Base-by-base conservation (phyloP, 2,113 vertebrate genomes). In the Ameiurus melas region DNA sequence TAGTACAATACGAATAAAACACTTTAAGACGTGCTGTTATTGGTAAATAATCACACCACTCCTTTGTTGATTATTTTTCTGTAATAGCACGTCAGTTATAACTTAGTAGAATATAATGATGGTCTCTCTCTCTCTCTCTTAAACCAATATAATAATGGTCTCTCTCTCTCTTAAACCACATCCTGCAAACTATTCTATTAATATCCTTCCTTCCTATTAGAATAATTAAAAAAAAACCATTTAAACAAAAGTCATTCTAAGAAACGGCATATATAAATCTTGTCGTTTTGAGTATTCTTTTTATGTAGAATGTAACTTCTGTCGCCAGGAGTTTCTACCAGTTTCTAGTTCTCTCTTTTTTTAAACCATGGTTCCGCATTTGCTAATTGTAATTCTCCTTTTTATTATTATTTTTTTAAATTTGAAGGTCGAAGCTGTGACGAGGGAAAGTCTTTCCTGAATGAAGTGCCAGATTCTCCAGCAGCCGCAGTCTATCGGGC, bases 401-500 rank as follows among this genome's bases (percentile, higher is more conserved):
- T 78, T 83, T 82, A 84, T 88, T 82, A 84, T 88, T 3, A 51
- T 57, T 85, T 83, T 57, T 77, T 55, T 22, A 8, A 19, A 22
- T 85, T 89, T 87, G 19, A 90, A 97, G 97, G 97, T 1, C 97
- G 92, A 90, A 97, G 97, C 87, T 99, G 98, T 85, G 98, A 99
- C 53, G 95, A 95, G 84, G 98, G 98, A 85, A 96, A 93, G 86
- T 98, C 97, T 0, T 98, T 99, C 93, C 94, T 99, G 27, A 90
- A 47, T 0, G 96, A 97, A 27, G 93, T 95, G 0, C 97, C 97
- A 0, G 96, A 97, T 73, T 98, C 98, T 53, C 96, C 97, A 55
- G 98, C 97, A 5, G 95, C 97, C 0, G 2, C 68, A 0, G 96
- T 93, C 86, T 99, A 97, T 93, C 94, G 86, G 85, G 93, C 12